Evolutionary conservation across 2,113 vertebrate genomes (phyloP).

Genomic region (Pteropus alecto): DNA sequence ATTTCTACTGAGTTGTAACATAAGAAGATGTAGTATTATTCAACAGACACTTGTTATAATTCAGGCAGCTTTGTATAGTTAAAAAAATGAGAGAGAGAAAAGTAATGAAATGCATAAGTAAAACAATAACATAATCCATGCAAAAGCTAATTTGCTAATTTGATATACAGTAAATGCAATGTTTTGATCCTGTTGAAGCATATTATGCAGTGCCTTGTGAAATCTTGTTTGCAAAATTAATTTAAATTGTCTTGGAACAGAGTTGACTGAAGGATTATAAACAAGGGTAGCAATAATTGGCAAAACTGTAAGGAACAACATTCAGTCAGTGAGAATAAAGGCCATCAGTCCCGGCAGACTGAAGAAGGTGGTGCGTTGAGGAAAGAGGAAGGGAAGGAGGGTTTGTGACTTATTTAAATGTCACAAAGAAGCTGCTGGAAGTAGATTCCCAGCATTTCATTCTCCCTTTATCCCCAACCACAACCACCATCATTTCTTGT

Average conservation of each 20-base stretch:
- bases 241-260: constrained; percentile 23
- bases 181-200: constrained; percentile 49
- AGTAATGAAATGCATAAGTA: constrained; percentile 44
- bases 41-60: neutral
- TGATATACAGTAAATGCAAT: constrained; percentile 36
- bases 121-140: constrained; percentile 45
- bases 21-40: constrained; percentile 45
- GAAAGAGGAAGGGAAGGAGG: neutral
- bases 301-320: neutral
- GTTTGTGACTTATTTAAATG: neutral
- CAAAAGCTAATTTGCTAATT: constrained; percentile 57
- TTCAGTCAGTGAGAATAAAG: neutral
- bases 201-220: constrained; percentile 35
- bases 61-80: neutral
- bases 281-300: neutral
- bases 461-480: neutral
- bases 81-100: neutral
- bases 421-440: neutral
- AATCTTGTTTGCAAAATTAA: constrained; percentile 59
- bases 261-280: neutral
- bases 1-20: constrained; percentile 1
- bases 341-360: neutral
- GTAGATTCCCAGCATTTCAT: neutral
- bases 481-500: neutral
- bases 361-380: neutral